Evolutionary conservation across 2,888 invertebrate genomes (phyloP).

Genomic region (Tiliacea citrago): DNA sequence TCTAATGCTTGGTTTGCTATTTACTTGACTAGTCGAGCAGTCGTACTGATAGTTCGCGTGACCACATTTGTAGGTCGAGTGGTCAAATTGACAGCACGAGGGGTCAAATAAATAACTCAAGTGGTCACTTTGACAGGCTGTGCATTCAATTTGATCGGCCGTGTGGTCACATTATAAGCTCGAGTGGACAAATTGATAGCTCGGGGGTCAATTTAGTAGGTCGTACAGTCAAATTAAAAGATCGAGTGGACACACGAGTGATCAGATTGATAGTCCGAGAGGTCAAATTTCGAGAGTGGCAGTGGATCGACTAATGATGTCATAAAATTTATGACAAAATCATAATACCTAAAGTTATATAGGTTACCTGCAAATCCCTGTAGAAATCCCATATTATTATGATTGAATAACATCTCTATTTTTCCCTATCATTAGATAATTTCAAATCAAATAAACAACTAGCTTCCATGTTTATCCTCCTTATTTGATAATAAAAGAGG

Average conservation of each 20-base stretch:
- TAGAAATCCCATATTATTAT: constrained; percentile 5
- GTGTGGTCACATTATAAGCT: not conserved
- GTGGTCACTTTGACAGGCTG: not conserved
- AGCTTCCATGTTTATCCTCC: not conserved
- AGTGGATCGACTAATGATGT: not conserved
- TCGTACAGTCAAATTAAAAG: not conserved
- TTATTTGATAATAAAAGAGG: not conserved
- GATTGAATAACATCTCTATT: constrained; percentile 4
- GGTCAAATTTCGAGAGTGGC: not conserved
- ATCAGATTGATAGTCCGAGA: not conserved
- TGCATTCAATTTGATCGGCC: not conserved
- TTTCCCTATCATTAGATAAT: constrained; percentile 22
- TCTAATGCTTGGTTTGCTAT: not conserved
- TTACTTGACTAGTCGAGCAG: not conserved
- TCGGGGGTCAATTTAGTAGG: not conserved
- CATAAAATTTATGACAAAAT: not conserved
- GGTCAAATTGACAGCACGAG: too few relatives aligned
- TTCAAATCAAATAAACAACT: constrained; percentile 19
- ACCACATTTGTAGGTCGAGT: not conserved
- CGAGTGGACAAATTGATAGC: too few relatives aligned
- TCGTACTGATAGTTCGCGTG: not conserved
- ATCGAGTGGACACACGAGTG: too few relatives aligned
- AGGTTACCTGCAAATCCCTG: not conserved
- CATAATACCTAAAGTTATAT: not conserved
- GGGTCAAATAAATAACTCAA: too few relatives aligned